phyloP scores from a whole-genome alignment of 2,888 invertebrate genomes.

The Himalopsyche kuldschensis region DNA sequence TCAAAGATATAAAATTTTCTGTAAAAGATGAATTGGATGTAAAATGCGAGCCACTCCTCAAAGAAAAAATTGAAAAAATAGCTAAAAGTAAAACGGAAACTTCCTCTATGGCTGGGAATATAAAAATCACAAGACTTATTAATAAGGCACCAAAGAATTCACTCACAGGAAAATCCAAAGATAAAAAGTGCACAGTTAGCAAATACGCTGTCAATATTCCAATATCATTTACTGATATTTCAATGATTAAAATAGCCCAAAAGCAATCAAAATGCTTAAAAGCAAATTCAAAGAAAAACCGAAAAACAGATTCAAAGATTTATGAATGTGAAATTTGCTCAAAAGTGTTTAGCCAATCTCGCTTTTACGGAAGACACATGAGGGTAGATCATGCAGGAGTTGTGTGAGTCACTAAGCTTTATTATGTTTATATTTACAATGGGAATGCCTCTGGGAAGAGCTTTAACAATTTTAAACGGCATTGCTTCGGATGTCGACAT shows the following conservation, averaged over 20 bases:
- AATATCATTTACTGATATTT: not conserved
- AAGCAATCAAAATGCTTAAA: not conserved
- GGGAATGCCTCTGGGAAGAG: too few species aligned
- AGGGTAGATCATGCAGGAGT: slow-evolving; percentile 13
- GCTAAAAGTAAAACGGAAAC: not conserved
- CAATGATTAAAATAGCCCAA: not conserved
- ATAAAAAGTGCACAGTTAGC: not conserved
- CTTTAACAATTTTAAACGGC: too few species aligned
- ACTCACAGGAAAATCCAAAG: not conserved
- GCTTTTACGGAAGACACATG: slow-evolving; percentile 21
- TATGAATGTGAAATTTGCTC: slow-evolving; percentile 17
- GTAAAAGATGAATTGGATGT: not conserved
- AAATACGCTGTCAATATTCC: not conserved
- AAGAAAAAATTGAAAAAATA: not conserved
- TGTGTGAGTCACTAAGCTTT: slow-evolving; percentile 1
- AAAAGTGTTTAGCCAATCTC: slow-evolving; percentile 8
- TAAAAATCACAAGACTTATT: not conserved
- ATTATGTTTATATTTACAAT: too few species aligned
- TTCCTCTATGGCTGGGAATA: not conserved
- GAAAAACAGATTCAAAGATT: not conserved
- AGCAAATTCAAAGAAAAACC: not conserved
- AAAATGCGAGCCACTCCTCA: not conserved
- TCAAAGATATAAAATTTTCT: not conserved
- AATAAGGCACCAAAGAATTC: not conserved
- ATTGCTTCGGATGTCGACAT: too few species aligned